Evolutionary conservation across 2,888 invertebrate genomes (phyloP).

Genomic region (Amblyteles armatorius): DNA sequence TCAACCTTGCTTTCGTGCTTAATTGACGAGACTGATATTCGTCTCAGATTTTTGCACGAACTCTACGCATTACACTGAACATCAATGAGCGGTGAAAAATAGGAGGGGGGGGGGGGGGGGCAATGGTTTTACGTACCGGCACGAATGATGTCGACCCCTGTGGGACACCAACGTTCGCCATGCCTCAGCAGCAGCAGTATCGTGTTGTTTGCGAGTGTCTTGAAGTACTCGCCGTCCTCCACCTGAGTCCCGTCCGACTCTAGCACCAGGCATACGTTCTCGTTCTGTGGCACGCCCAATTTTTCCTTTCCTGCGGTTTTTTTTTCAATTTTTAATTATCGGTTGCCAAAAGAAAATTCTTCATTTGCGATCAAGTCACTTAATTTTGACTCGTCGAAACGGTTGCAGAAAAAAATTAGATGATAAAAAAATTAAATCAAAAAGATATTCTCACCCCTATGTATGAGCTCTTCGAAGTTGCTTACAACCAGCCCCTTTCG

Average conservation of each 20-base stretch:
- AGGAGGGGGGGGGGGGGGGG: background rate
- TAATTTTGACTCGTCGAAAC: no score
- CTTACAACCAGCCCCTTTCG: slow-evolving; percentile 97
- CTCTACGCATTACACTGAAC: slow-evolving; percentile 15
- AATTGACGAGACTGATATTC: background rate
- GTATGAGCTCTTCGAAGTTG: slow-evolving; percentile 95
- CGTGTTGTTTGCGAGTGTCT: slow-evolving; percentile 96
- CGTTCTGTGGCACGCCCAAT: slow-evolving; percentile 93
- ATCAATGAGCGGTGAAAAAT: slow-evolving; percentile 1
- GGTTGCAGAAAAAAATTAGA: no score
- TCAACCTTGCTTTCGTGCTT: background rate
- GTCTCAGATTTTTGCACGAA: background rate
- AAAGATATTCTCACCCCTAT: slow-evolving; percentile 87
- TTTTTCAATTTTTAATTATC: background rate
- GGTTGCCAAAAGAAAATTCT: background rate
- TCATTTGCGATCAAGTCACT: background rate
- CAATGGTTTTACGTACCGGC: slow-evolving; percentile 88
- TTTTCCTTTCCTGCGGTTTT: slow-evolving; percentile 92
- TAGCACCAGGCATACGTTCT: slow-evolving; percentile 95
- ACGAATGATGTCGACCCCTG: slow-evolving; percentile 97
- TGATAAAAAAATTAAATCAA: background rate
- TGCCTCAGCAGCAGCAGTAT: slow-evolving; percentile 94
- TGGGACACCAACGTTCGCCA: slow-evolving; percentile 97
- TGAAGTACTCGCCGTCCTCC: slow-evolving; percentile 98
- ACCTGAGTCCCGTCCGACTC: slow-evolving; percentile 99